phyloP scores from a whole-genome alignment of 2,797 vertebrate genomes.

The Melanotaenia maccullochi region DNA sequence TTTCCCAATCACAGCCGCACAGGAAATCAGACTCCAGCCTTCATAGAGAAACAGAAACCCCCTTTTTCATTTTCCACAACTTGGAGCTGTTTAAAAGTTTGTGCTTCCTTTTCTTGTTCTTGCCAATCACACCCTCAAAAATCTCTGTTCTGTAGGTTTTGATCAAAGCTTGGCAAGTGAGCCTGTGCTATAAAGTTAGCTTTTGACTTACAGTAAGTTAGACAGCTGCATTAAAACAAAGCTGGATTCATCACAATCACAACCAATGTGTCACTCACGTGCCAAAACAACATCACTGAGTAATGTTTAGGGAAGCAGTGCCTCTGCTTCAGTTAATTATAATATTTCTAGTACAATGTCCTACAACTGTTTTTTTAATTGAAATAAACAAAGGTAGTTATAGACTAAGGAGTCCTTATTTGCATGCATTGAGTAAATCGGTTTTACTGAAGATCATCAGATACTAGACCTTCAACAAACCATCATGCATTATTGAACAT shows the following conservation, averaged over 20 bases:
- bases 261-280: neutral
- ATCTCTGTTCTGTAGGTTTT: constrained; percentile 53
- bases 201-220: constrained; percentile 7
- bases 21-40: constrained; percentile 83
- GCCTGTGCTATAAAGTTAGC: neutral
- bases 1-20: constrained; percentile 83
- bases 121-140: constrained; percentile 75
- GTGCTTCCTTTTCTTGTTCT: constrained; percentile 77
- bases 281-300: constrained; percentile 13
- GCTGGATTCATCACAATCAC: neutral
- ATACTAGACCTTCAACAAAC: neutral
- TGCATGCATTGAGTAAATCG: constrained; percentile 11
- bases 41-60: constrained; percentile 72
- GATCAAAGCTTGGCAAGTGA: constrained; percentile 27
- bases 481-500: neutral
- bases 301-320: constrained; percentile 19
- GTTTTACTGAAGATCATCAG: neutral
- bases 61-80: constrained; percentile 77
- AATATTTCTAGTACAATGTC: constrained; percentile 21
- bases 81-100: constrained; percentile 71
- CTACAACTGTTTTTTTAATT: constrained; percentile 22
- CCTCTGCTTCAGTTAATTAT: constrained; percentile 20
- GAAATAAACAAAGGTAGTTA: constrained; percentile 7
- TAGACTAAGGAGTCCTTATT: constrained; percentile 1
- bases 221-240: constrained; percentile 30